A percentile compares a stretch with the other conserved stretches of the same genome.
These are phyloP conservation scores for Galerucella pusilla DNA, from an alignment of 2,888 invertebrate genomes.

Conservation along the genomic window DNA sequence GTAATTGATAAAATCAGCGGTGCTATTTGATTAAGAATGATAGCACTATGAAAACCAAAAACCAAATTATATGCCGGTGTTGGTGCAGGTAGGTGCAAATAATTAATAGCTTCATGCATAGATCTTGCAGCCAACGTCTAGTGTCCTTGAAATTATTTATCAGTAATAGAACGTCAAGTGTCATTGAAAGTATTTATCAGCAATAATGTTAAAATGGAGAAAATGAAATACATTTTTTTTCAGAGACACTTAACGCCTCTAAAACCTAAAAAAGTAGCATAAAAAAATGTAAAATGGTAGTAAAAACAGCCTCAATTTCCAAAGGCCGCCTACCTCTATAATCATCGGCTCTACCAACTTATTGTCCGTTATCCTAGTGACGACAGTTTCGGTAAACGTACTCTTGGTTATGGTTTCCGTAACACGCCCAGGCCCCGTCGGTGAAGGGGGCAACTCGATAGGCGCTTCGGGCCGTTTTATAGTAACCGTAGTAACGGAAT, in stretches of 20 bases:
- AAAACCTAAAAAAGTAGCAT: constrained; percentile 24
- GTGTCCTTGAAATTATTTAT: constrained; percentile 5
- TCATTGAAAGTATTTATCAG: constrained; percentile 8
- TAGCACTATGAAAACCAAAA: constrained; percentile 4
- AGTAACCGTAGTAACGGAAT: constrained; percentile 81
- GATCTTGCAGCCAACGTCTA: constrained; percentile 5
- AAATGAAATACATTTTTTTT: neutral
- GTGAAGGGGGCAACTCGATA: constrained; percentile 84
- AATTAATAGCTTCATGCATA: constrained; percentile 28
- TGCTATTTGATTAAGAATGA: neutral
- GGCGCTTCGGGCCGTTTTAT: constrained; percentile 79
- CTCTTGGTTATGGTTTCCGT: constrained; percentile 97
- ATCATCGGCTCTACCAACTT: constrained; percentile 86
- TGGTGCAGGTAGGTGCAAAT: constrained; percentile 22
- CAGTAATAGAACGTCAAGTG: neutral
- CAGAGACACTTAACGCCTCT: neutral
- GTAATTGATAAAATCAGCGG: neutral
- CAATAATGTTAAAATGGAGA: neutral
- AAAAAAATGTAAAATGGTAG: constrained; percentile 26
- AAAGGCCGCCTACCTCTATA: constrained; percentile 80
- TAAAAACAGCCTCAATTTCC: constrained; percentile 36
- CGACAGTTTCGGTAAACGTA: constrained; percentile 94
- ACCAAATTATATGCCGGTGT: constrained; percentile 17
- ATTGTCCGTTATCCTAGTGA: constrained; percentile 94
- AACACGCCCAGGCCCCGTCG: constrained; percentile 85